Percentiles rank a stretch among this genome's conserved stretches.
Conservation (phyloP, 30 jellyfish, hydroid and myxozoan genomes). For the Turritopsis dohrnii region DNA sequence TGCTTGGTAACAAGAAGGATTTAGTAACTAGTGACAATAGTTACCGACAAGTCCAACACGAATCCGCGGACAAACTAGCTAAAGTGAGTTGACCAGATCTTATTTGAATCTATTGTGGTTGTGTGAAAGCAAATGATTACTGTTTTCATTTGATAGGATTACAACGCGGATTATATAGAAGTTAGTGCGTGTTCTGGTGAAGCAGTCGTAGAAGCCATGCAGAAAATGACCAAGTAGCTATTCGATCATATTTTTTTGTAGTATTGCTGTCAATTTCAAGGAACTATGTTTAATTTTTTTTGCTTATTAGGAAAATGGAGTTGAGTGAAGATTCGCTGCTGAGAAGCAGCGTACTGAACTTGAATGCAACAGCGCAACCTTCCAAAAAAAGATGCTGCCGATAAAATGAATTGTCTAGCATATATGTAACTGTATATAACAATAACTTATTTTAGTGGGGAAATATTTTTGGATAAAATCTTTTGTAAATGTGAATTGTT, state of each 20-base stretch:
- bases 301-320: constrained; percentile 12
- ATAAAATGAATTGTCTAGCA: no score
- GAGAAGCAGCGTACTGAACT: constrained; percentile 8
- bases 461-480: neutral
- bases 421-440: neutral
- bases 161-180: neutral
- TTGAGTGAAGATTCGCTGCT: constrained; percentile 4
- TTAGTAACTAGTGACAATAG: constrained; percentile 7
- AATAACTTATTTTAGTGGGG: neutral
- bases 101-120: neutral
- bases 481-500: neutral
- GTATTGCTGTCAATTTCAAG: neutral
- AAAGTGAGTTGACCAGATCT: neutral
- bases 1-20: constrained; percentile 82
- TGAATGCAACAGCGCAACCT: neutral
- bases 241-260: no score
- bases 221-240: constrained; percentile 4
- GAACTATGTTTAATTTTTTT: neutral
- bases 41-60: constrained; percentile 10
- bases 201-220: constrained; percentile 11
- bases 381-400: neutral
- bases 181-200: constrained; percentile 14
- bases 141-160: neutral
- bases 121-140: neutral
- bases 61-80: constrained; percentile 19